Evolutionary conservation across 1,140 invertebrate genomes (phyloP), one percentile per base, ranked within the genome.

Genomic region (Sinella curviseta): DNA sequence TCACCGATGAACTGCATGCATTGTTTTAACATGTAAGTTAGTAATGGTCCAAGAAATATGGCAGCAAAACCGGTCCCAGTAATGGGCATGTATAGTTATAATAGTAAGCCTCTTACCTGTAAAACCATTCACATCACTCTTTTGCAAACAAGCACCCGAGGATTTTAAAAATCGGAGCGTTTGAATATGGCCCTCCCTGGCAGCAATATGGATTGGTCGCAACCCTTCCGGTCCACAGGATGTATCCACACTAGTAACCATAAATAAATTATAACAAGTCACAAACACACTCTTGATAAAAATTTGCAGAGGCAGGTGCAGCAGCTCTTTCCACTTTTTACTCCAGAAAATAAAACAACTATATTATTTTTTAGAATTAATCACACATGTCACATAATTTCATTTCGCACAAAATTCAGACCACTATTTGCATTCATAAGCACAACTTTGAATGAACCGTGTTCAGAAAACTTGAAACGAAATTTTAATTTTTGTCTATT

Each of bases 91-190:
- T n/a, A n/a, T n/a, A n/a, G n/a, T n/a, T n/a, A n/a, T n/a, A n/a
- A n/a, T n/a, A n/a, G n/a, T n/a, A n/a, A n/a, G n/a, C n/a, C n/a
- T n/a, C n/a, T n/a, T n/a, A n/a, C n/a, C n/a, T n/a, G 79, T 80
- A 12, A 67, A 33, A 48, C 81, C 83, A 55, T 82, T 78, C 39
- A 77, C 55, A 76, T 84, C 83, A 76, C 48, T 78, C 48, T 77
- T 76, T 77, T 82, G 80, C 34, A 84, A 48, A 70, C 78, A 80
- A 35, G 78, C 83, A 33, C 83, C 83, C 89, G 89, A 14, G 89
- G 85, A 20, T 87, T 80, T 57, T 28, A 84, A 73, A 77, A 77
- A 83, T 34, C 83, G 60, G 12, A 84, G 75, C n/a, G 75, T 74
- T 48, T 82, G 67, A 34, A 84, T 77, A 74, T 84, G 82, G 39